Evolutionary conservation across 2,797 vertebrate genomes (phyloP).

Genomic region (Cyprinella venusta): DNA sequence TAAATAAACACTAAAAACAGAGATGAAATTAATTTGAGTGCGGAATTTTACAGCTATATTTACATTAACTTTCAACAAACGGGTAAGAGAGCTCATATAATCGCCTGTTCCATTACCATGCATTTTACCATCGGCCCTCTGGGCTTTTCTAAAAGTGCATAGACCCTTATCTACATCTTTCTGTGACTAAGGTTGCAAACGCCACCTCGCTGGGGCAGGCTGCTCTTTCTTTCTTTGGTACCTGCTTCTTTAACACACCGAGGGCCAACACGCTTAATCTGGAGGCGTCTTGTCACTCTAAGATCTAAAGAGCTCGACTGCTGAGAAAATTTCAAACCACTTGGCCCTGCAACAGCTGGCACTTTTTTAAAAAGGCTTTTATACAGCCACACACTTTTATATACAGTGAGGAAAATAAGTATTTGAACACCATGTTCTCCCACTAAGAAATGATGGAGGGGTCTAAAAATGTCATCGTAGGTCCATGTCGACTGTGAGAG

Average conservation of each 20-base stretch:
- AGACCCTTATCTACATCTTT: neutral
- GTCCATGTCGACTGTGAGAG: too few relatives aligned
- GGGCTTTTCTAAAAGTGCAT: neutral
- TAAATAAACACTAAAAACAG: neutral
- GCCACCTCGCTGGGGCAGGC: neutral
- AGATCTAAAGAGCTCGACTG: slow-evolving; percentile 20
- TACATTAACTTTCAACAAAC: neutral
- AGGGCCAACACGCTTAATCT: slow-evolving; percentile 10
- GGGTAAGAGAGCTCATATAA: neutral
- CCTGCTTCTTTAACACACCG: slow-evolving; percentile 7
- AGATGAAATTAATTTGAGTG: neutral
- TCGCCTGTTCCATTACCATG: neutral
- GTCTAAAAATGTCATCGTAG: too few relatives aligned
- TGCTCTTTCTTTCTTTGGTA: slow-evolving; percentile 1
- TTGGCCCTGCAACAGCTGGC: neutral
- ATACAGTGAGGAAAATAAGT: neutral
- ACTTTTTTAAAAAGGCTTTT: slow-evolving; percentile 12
- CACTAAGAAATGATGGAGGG: too few relatives aligned
- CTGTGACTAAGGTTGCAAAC: neutral
- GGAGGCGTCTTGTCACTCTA: slow-evolving; percentile 9
- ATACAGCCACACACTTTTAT: neutral
- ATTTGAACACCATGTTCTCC: too few relatives aligned
- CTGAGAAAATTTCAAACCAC: slow-evolving; percentile 28
- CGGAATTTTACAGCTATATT: neutral
- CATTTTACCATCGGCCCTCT: neutral